Base-by-base conservation (phyloP, 1,140 invertebrate genomes). In the Parapsyche elsis region DNA sequence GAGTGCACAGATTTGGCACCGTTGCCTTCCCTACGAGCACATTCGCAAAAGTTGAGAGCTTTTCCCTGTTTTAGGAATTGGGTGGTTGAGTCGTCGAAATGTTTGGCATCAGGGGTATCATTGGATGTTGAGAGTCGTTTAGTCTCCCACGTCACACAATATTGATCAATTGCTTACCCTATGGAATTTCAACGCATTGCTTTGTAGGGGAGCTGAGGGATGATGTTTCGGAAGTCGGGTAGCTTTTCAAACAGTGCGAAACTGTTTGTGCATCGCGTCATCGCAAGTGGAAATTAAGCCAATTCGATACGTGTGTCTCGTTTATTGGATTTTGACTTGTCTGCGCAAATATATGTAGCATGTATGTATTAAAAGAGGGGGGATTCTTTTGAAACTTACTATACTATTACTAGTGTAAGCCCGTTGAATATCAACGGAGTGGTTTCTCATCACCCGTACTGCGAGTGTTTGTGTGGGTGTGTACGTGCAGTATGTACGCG, bases 101-200 rank as follows among this genome's bases (percentile, higher is more conserved):
- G 73, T 49, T 53, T 21, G 45, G 73, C 45, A 45, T 24, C 24
- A n/a, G 59, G 53, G 38, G 64, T 44, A 71, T 71, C 76, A 44
- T n/a, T 78, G 26, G 61, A 71, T 78, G 76, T 78, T 71, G 76
- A 78, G 64, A 71, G 76, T 26, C 23, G 67, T 70, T 78, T 78
- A 26, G 78, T 26, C n/a, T n/a, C 53, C 53, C 45, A 57, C 76
- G 30, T 78, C 76, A 78, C 64, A 78, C 67, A 79, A 79, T 79
- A 79, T 79, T 79, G 78, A 79, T 79, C 71, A 79, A 74, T 74
- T 45, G 78, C 45, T 49, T 19, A 79, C 71, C 78, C 78, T 74
- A 67, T 73, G 30, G 64, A 71, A 73, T 78, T 71, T 73, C 67
- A 71, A 64, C n/a, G 57, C 5, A 16, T n/a, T n/a, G 57, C 2